Evolutionary conservation across 2,888 invertebrate genomes (phyloP), one percentile per base, ranked within the genome.

Genomic region (Acleris holmiana): DNA sequence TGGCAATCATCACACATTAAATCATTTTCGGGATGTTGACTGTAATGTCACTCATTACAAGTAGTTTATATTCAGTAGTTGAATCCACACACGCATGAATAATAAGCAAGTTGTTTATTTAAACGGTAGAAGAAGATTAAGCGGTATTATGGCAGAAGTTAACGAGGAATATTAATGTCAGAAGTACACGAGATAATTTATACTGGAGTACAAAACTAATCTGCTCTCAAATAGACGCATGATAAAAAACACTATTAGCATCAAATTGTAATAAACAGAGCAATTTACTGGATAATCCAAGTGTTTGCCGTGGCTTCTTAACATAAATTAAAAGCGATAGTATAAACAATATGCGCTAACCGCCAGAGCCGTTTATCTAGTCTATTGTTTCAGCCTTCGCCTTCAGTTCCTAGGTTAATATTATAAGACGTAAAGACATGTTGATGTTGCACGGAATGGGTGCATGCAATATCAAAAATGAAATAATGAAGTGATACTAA

Each of bases 361-460:
- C 29, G 35, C 4, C 21, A 47, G 48, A 41, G 10, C 25, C 21
- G 54, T 49, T 49, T 64, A 58, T 58, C 51, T 51, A 44, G 58
- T 53, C 40, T 53, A 59, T 64, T 64, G 59, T 59, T 59, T 29
- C 40, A 64, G 41, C 53, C 58, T 64, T 48, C 23, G 25, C 19
- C 25, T n/a, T 18, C 21, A 58, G 35, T n/a, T 59, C n/a, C 53
- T 54, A 47, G 44, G 63, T 44, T 57, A 54, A 54, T 54, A 47
- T 44, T n/a, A 44, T 44, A 44, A 44, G n/a, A 17, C 5, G 2
- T 44, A 44, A 35, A 35, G 35, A 35, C 13, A 13, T 35, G 35
- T 13, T 13, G 10, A 35, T 35, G 35, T 35, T 13, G 13, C 35
- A 35, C 35, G 4, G 35, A 35, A 35, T 35, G 35, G 35, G 13